Percentiles rank a stretch among this genome's conserved stretches.
Conservation (phyloP, 2,888 invertebrate genomes). For the Lacanobia wlatinum region DNA sequence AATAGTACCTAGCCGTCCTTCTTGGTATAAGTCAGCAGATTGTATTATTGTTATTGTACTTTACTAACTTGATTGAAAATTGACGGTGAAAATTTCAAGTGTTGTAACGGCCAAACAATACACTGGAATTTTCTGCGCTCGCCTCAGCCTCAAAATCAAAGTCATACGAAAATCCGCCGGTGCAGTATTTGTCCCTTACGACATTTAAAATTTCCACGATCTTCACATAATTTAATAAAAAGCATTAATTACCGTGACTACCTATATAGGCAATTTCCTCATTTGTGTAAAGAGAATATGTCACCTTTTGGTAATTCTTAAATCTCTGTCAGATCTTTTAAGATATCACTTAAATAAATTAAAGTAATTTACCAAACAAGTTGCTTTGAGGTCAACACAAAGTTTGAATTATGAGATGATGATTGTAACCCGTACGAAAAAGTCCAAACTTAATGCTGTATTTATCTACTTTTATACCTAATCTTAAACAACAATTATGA, state of each 20-base stretch:
- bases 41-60: slow-evolving; percentile 9
- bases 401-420: slow-evolving; percentile 16
- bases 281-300: background rate
- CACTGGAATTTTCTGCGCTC: background rate
- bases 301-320: background rate
- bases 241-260: background rate
- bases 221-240: background rate
- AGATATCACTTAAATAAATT: slow-evolving; percentile 11
- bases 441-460: background rate
- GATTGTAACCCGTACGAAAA: background rate
- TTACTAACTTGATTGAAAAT: slow-evolving; percentile 1
- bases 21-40: background rate
- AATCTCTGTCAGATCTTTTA: background rate
- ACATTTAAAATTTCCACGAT: background rate
- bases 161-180: no score
- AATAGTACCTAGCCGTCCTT: background rate
- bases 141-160: no score
- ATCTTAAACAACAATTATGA: background rate
- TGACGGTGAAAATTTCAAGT: background rate
- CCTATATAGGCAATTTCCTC: background rate
- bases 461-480: background rate
- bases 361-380: slow-evolving; percentile 14
- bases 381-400: slow-evolving; percentile 12
- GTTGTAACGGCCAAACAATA: background rate
- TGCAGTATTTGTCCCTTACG: background rate